These are phyloP conservation scores for Julus scandinavius DNA, from an alignment of 2,888 invertebrate genomes.

Conservation along the genomic window DNA sequence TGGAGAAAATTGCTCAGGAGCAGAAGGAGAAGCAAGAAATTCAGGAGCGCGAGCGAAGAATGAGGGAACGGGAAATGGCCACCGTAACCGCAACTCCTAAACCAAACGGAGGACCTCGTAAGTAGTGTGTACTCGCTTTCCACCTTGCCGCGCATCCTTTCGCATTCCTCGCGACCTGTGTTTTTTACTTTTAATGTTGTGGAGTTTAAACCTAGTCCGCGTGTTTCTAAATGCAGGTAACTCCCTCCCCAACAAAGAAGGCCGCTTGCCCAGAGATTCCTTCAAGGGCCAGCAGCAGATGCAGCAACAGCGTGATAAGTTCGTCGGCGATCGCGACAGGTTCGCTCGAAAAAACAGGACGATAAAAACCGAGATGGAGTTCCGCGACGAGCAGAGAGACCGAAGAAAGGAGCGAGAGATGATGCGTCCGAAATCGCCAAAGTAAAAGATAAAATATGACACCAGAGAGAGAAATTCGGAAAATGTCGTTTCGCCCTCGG, in stretches of 20 bases:
- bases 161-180: too few species aligned
- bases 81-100: conserved; percentile 13
- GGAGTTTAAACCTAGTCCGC: too few species aligned
- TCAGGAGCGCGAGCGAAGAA: conserved; percentile 56
- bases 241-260: conserved; percentile 37
- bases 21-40: conserved; percentile 57
- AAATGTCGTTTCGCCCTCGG: too few species aligned
- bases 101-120: conserved; percentile 46
- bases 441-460: too few species aligned
- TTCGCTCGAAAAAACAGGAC: conserved; percentile 50
- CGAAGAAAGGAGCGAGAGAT: conserved; percentile 47
- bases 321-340: conserved; percentile 44
- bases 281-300: conserved; percentile 44
- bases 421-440: conserved; percentile 53
- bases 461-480: neutral
- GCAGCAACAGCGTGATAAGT: conserved; percentile 44
- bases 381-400: conserved; percentile 47
- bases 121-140: too few species aligned
- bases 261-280: conserved; percentile 43
- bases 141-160: too few species aligned
- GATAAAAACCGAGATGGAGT: conserved; percentile 40
- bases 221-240: neutral
- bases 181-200: too few species aligned
- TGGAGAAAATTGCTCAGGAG: conserved; percentile 60
- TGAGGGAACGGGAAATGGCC: conserved; percentile 54